Evolutionary conservation across 2,113 vertebrate species (phyloP).

Genomic region (Apodemus sylvaticus): DNA sequence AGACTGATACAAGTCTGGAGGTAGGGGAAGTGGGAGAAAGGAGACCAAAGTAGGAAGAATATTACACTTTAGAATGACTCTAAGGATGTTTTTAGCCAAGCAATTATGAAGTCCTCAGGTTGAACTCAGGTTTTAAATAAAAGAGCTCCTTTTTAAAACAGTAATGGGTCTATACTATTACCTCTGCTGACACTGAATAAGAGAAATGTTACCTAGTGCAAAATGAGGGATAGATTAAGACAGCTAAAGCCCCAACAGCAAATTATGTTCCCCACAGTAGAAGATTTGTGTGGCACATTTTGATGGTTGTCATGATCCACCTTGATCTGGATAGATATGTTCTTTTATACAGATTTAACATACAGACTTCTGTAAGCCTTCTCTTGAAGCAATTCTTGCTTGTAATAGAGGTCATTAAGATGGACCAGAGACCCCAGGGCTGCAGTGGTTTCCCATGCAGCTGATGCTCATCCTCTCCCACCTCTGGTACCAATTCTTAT

Average conservation of each 20-base stretch:
- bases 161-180: background rate
- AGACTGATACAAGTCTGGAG: slow-evolving; percentile 6
- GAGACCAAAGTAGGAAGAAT: background rate
- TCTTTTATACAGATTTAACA: background rate
- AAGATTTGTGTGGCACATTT: background rate
- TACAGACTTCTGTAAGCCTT: background rate
- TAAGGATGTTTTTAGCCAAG: slow-evolving; percentile 22
- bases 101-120: background rate
- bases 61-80: background rate
- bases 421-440: background rate
- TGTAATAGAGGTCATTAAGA: slow-evolving; percentile 12
- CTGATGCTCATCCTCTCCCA: background rate
- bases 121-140: background rate
- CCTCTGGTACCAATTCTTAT: background rate
- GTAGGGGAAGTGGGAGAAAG: background rate
- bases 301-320: background rate
- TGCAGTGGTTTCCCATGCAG: background rate
- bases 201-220: background rate
- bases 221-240: background rate
- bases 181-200: background rate
- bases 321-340: background rate
- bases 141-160: background rate
- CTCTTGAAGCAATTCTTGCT: background rate
- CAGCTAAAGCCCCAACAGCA: background rate
- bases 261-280: background rate